These are phyloP conservation scores for Steinernema hermaphroditum DNA, from an alignment of 2,888 invertebrate species.

Conservation along the genomic window DNA sequence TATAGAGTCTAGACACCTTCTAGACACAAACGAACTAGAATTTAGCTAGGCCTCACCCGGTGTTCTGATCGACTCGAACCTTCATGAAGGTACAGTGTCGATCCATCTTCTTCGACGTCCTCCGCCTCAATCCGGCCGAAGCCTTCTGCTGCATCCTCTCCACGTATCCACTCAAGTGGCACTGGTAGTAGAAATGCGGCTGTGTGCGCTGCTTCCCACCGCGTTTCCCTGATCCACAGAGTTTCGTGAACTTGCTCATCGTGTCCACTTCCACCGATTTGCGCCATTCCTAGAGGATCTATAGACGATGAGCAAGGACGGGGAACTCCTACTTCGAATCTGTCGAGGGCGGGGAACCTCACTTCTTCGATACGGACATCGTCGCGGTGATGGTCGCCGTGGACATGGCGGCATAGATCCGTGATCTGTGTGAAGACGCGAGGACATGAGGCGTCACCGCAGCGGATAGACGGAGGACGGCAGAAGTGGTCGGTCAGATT, in stretches of 20 bases:
- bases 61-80: background rate
- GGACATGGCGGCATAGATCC: conserved; percentile 3
- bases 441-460: background rate
- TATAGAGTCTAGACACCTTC: no score
- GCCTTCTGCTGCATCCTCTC: conserved; percentile 4
- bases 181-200: conserved; percentile 23
- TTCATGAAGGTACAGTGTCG: conserved; percentile 23
- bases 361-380: conserved; percentile 2
- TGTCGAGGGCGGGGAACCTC: background rate
- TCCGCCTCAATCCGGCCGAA: background rate
- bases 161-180: conserved; percentile 13
- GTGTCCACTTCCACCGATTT: background rate
- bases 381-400: background rate
- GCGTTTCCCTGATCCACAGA: conserved; percentile 7
- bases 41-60: conserved; percentile 17
- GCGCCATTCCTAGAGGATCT: conserved; percentile 1
- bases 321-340: background rate
- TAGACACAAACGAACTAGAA: no score
- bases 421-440: background rate
- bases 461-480: conserved; percentile 7
- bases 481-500: background rate
- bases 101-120: conserved; percentile 23
- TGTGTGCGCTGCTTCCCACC: background rate
- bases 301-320: background rate
- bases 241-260: conserved; percentile 16